Percentiles rank a stretch among this genome's conserved stretches.
These are phyloP conservation scores for Allacma fusca DNA, from an alignment of 2,888 invertebrate genomes.

Conservation along the genomic window DNA sequence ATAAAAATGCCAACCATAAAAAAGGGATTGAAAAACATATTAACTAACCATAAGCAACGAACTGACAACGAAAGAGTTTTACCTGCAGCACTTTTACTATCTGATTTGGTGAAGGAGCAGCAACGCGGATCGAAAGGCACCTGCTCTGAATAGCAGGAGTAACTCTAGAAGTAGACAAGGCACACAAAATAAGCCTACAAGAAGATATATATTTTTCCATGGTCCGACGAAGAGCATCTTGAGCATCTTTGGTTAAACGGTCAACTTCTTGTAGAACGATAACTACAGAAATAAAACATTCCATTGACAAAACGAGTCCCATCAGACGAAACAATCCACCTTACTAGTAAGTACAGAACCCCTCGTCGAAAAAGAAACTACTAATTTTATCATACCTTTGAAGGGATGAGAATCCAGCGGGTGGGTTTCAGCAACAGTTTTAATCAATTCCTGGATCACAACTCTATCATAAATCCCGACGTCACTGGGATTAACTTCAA, in stretches of 20 bases:
- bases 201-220: conserved; percentile 99
- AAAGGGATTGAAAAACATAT: background rate
- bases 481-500: conserved; percentile 95
- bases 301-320: no score
- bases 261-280: conserved; percentile 95
- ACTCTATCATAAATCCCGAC: conserved; percentile 97
- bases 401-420: conserved; percentile 95
- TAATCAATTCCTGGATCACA: conserved; percentile 96
- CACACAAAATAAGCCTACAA: conserved; percentile 91
- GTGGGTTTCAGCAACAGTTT: conserved; percentile 95
- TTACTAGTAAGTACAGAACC: no score
- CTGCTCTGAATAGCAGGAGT: conserved; percentile 97
- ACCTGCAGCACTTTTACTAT: conserved; percentile 72
- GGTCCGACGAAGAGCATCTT: conserved; percentile 95
- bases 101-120: conserved; percentile 83
- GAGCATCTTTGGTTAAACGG: conserved; percentile 93
- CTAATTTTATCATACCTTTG: conserved; percentile 72
- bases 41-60: background rate
- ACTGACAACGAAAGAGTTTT: background rate
- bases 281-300: conserved; percentile 74
- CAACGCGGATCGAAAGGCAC: conserved; percentile 89
- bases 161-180: conserved; percentile 92
- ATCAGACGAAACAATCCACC: background rate
- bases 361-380: no score
- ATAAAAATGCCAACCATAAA: background rate